Evolutionary conservation across 2,888 invertebrate species (phyloP).

Genomic region (Mechanitis mazaeus): DNA sequence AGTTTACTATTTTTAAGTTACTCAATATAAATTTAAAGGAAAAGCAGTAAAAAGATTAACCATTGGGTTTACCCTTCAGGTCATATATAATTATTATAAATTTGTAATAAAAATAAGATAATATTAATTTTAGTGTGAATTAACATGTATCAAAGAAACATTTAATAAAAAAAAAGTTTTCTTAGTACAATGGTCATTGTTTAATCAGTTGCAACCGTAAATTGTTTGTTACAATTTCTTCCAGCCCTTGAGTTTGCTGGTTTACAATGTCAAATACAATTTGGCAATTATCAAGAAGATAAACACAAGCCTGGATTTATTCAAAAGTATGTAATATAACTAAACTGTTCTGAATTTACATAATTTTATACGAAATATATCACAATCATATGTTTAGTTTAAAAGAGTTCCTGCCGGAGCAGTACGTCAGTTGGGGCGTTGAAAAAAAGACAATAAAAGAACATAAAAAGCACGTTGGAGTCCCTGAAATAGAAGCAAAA

Average conservation of each 20-base stretch:
- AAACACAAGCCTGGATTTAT: constrained; percentile 96
- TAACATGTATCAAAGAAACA: too few species aligned
- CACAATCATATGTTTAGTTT: constrained; percentile 75
- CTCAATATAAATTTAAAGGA: too few species aligned
- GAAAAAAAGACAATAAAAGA: constrained; percentile 96
- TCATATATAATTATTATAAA: too few species aligned
- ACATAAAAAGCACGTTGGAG: constrained; percentile 86
- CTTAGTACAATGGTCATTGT: too few species aligned
- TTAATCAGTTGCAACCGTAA: neutral
- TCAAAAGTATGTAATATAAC: constrained; percentile 71
- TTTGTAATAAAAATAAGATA: too few species aligned
- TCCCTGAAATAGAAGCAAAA: constrained; percentile 94
- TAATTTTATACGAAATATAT: neutral
- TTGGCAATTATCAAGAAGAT: constrained; percentile 92
- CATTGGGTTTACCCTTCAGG: too few species aligned
- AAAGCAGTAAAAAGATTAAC: too few species aligned
- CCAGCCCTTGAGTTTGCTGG: constrained; percentile 94
- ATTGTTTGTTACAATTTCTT: constrained; percentile 13
- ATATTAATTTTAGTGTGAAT: too few species aligned
- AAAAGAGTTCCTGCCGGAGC: constrained; percentile 95
- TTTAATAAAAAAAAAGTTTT: too few species aligned
- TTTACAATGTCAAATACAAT: constrained; percentile 98
- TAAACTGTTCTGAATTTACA: neutral
- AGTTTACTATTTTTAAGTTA: too few species aligned
- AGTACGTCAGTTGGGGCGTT: constrained; percentile 93